Conservation (phyloP, 2,113 vertebrate species). For the Mystacornis crossleyi region DNA sequence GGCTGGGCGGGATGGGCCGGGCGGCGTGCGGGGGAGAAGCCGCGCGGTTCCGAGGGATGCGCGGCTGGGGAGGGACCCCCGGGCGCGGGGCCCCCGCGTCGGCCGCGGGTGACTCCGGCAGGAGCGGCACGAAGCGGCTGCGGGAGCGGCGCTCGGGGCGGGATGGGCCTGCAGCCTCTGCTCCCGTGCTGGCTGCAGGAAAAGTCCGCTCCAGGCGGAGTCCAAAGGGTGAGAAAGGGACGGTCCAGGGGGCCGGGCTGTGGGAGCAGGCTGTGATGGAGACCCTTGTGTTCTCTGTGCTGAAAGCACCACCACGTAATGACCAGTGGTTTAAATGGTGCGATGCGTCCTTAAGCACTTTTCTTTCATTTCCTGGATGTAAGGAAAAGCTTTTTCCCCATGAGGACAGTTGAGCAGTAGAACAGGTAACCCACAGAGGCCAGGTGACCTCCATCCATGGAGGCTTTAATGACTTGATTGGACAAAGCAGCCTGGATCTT, state of each 20-base stretch:
- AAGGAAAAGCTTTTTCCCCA: not conserved
- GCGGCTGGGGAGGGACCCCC: not conserved
- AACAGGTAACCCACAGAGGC: not conserved
- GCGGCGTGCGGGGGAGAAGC: not conserved
- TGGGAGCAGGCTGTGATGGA: no score
- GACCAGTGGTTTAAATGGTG: not conserved
- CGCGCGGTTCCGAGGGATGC: not conserved
- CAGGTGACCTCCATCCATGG: accelerated
- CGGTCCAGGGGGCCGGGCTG: accelerated
- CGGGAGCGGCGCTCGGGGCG: not conserved
- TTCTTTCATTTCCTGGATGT: no score
- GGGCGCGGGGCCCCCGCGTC: accelerated
- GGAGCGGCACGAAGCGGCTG: accelerated
- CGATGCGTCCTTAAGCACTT: no score
- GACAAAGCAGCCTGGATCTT: not conserved
- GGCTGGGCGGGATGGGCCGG: not conserved
- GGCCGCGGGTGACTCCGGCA: not conserved
- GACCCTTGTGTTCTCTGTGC: not conserved
- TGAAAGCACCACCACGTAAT: not conserved
- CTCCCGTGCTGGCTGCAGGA: accelerated
- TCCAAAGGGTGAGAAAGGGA: accelerated
- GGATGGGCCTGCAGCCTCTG: accelerated
- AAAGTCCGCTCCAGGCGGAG: not conserved
- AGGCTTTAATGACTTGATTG: not conserved
- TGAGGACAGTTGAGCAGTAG: not conserved